These are phyloP conservation scores for Emmelina monodactyla DNA, from an alignment of 2,888 invertebrate species.

Conservation along the genomic window DNA sequence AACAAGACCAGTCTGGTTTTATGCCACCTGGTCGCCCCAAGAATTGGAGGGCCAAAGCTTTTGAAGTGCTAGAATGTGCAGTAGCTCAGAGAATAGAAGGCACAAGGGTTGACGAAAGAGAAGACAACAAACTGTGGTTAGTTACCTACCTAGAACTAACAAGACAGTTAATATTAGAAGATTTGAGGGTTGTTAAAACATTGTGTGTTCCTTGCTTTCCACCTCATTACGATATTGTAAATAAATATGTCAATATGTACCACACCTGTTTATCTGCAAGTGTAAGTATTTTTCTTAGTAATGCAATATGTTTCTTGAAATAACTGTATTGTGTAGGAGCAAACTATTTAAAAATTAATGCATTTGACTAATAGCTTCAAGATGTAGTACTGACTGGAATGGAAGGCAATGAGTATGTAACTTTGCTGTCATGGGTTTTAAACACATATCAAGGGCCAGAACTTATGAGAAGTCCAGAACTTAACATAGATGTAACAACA, in stretches of 20 bases:
- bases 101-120: constrained; percentile 90
- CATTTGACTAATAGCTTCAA: constrained; percentile 66
- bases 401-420: constrained; percentile 97
- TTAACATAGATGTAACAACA: constrained; percentile 75
- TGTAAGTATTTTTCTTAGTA: constrained; percentile 51
- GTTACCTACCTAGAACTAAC: constrained; percentile 90
- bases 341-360: background rate
- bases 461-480: constrained; percentile 86
- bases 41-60: constrained; percentile 85
- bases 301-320: background rate
- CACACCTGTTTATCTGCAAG: constrained; percentile 85
- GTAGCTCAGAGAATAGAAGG: constrained; percentile 91
- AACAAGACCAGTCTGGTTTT: constrained; percentile 84
- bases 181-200: constrained; percentile 89
- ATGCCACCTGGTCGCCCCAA: constrained; percentile 95
- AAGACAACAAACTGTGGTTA: constrained; percentile 94
- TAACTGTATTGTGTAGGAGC: background rate
- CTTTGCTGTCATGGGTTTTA: constrained; percentile 90
- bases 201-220: constrained; percentile 95
- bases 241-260: constrained; percentile 92
- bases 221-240: constrained; percentile 91
- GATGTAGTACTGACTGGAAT: constrained; percentile 87
- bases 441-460: constrained; percentile 91
- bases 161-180: constrained; percentile 87
- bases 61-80: constrained; percentile 80